These are phyloP conservation scores for Tanytarsus gracilentus DNA, from an alignment of 2,888 invertebrate genomes.

Conservation along the genomic window DNA sequence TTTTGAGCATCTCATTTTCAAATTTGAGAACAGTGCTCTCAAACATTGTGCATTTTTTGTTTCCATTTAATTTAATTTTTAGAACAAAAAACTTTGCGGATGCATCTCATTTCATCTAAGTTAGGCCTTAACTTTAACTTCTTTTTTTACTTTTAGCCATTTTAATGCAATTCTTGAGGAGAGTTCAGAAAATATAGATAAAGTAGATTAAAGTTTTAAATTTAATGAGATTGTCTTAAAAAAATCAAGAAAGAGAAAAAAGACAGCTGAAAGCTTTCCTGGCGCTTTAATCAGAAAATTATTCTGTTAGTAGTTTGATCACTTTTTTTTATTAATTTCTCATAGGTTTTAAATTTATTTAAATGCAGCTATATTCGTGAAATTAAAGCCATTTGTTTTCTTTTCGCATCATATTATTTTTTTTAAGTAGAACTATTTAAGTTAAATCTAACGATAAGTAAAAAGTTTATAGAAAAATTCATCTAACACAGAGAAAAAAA, in stretches of 20 bases:
- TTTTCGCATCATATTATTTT: slow-evolving; percentile 9
- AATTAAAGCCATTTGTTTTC: slow-evolving; percentile 11
- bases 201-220: background rate
- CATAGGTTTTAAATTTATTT: background rate
- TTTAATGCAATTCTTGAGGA: background rate
- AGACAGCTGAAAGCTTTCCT: background rate
- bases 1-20: too few relatives aligned
- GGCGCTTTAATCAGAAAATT: too few relatives aligned
- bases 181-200: background rate
- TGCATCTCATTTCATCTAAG: background rate
- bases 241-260: background rate
- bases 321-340: too few relatives aligned
- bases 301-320: too few relatives aligned
- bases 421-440: background rate
- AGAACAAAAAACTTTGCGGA: background rate
- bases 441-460: background rate
- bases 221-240: background rate
- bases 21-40: too few relatives aligned
- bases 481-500: background rate
- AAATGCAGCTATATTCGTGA: slow-evolving; percentile 7
- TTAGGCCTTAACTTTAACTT: slow-evolving; percentile 3
- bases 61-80: too few relatives aligned
- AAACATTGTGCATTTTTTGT: too few relatives aligned
- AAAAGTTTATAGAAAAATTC: background rate
- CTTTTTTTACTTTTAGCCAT: background rate